A percentile compares a stretch with the other conserved stretches of the same genome.
Evolutionary conservation across 53 echinoderm and acorn worm genomes (phyloP).

Genomic region (Antedon mediterranea): DNA sequence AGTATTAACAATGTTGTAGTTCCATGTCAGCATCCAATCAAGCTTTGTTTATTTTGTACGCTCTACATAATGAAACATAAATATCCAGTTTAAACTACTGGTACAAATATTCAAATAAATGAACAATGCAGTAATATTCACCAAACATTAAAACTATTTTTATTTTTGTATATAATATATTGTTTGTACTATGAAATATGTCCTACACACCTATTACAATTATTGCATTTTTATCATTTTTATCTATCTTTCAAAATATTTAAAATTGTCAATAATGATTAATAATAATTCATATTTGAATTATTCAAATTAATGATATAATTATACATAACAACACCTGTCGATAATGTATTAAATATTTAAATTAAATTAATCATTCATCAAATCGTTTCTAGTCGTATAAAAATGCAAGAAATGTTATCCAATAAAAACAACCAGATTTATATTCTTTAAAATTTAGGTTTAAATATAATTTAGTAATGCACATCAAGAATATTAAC

Average conservation of each 20-base stretch:
- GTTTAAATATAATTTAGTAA: background rate
- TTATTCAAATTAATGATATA: too few species aligned
- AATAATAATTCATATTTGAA: too few species aligned
- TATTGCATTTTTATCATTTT: background rate
- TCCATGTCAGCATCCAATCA: too few species aligned
- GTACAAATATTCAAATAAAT: background rate
- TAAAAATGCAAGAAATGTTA: background rate
- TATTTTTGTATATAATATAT: background rate
- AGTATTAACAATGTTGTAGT: too few species aligned
- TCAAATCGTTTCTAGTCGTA: background rate
- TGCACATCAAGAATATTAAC: conserved; percentile 1
- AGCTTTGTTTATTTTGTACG: too few species aligned
- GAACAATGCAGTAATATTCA: background rate
- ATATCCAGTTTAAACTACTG: background rate
- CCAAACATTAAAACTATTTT: background rate
- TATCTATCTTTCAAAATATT: background rate
- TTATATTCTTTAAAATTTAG: background rate
- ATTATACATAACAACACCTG: too few species aligned
- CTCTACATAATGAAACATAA: too few species aligned
- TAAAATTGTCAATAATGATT: background rate
- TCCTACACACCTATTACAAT: background rate
- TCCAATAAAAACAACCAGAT: background rate
- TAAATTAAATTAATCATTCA: too few species aligned
- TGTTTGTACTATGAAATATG: background rate
- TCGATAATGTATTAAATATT: too few species aligned